Conservation (phyloP, 2,888 invertebrate species). For the Apamea crenata region DNA sequence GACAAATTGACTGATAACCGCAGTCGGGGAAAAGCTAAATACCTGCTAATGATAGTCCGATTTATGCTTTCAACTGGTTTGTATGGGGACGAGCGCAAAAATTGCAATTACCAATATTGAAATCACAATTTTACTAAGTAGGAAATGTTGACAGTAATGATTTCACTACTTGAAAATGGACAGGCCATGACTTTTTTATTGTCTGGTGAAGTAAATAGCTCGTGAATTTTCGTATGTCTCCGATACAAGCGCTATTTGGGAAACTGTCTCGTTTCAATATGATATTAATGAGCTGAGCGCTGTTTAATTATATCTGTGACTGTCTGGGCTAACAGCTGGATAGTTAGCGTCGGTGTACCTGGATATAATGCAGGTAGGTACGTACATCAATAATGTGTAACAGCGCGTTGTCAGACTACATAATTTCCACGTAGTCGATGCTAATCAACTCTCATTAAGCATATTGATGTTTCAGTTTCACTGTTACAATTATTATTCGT, state of each 20-base stretch:
- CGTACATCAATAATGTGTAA: constrained; percentile 71
- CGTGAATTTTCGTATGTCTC: constrained; percentile 52
- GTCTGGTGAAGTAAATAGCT: constrained; percentile 52
- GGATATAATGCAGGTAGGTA: constrained; percentile 51
- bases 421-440: constrained; percentile 75
- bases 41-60: constrained; percentile 87
- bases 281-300: constrained; percentile 65
- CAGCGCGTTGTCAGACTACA: constrained; percentile 68
- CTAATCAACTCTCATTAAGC: constrained; percentile 86
- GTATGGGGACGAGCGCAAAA: constrained; percentile 45
- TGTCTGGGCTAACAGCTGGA: constrained; percentile 54
- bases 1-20: constrained; percentile 89
- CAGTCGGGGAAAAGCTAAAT: constrained; percentile 89
- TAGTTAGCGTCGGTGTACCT: constrained; percentile 48
- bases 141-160: constrained; percentile 52
- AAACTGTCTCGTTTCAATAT: constrained; percentile 60
- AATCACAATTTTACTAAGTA: constrained; percentile 34
- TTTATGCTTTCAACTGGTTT: constrained; percentile 76
- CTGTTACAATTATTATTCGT: constrained; percentile 80
- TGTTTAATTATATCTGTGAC: constrained; percentile 66
- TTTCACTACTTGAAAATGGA: constrained; percentile 41
- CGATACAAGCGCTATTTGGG: constrained; percentile 63
- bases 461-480: constrained; percentile 81
- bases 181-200: constrained; percentile 39
- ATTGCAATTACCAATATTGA: constrained; percentile 56